These are phyloP conservation scores for Cebidichthys violaceus DNA, from an alignment of 2,113 vertebrate species.

Conservation along the genomic window DNA sequence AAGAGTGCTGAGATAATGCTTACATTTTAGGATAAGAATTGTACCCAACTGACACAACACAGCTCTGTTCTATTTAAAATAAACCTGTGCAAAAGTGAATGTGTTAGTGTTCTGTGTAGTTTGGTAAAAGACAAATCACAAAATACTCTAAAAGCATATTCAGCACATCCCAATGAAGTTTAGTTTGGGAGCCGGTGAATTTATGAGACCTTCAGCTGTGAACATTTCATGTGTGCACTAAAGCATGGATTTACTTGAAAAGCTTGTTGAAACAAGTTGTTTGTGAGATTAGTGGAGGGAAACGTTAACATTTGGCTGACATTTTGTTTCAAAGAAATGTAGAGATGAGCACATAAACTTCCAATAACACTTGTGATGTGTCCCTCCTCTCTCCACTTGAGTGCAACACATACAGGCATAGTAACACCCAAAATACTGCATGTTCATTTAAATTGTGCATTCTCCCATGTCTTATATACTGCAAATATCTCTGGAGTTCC, in stretches of 20 bases:
- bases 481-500: conserved; percentile 39
- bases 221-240: not conserved
- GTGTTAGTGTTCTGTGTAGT: not conserved
- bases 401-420: conserved; percentile 9
- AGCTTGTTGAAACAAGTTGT: conserved; percentile 11
- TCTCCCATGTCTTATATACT: conserved; percentile 20
- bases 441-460: conserved; percentile 40
- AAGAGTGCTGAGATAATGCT: not conserved
- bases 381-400: not conserved
- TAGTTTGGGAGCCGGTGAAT: not conserved
- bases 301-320: conserved; percentile 49
- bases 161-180: conserved; percentile 12
- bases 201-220: conserved; percentile 11
- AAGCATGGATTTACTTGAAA: not conserved
- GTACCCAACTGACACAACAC: not conserved
- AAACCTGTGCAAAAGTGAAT: not conserved
- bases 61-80: not conserved
- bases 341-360: conserved; percentile 28
- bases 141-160: not conserved
- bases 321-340: conserved; percentile 39
- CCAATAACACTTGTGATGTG: conserved; percentile 14
- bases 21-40: not conserved
- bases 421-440: conserved; percentile 10
- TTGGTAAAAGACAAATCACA: not conserved
- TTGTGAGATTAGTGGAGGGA: conserved; percentile 28